Conservation (phyloP, 2,797 vertebrate genomes). For the Notolepis coatsorum region DNA sequence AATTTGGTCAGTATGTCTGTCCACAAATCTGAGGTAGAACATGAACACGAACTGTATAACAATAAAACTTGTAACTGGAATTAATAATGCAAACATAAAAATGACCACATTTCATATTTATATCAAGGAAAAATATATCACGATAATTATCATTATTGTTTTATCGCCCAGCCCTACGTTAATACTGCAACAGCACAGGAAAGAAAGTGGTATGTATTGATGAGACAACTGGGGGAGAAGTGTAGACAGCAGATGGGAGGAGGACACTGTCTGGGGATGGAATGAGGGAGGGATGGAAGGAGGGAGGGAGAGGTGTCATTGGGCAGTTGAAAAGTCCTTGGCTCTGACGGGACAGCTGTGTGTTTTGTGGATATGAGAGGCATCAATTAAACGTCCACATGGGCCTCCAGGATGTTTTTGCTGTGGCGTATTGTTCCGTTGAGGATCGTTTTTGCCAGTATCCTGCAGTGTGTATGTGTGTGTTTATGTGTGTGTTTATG, state of each 20-base stretch:
- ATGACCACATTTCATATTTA: too few species aligned
- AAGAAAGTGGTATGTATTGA: too few species aligned
- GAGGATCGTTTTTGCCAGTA: not conserved
- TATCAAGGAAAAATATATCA: too few species aligned
- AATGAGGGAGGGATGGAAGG: not conserved
- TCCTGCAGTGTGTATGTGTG: not conserved
- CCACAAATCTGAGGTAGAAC: too few species aligned
- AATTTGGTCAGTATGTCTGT: too few species aligned
- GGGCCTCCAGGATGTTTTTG: not conserved
- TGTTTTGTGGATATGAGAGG: not conserved
- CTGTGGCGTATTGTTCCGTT: not conserved
- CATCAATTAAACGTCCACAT: not conserved
- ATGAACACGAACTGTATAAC: too few species aligned
- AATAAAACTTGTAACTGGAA: too few species aligned
- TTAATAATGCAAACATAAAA: too few species aligned
- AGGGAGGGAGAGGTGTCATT: not conserved
- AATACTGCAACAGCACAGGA: too few species aligned
- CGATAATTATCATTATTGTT: not conserved
- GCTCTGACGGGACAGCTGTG: not conserved
- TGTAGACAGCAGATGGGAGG: too few species aligned
- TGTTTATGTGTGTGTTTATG: not conserved
- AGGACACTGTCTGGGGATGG: conserved; percentile 21
- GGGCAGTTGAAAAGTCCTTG: not conserved
- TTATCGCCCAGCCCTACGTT: not conserved
- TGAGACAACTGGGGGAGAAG: too few species aligned